Evolutionary conservation across 1,140 invertebrate species (phyloP).

Genomic region (Drosophila persimilis): DNA sequence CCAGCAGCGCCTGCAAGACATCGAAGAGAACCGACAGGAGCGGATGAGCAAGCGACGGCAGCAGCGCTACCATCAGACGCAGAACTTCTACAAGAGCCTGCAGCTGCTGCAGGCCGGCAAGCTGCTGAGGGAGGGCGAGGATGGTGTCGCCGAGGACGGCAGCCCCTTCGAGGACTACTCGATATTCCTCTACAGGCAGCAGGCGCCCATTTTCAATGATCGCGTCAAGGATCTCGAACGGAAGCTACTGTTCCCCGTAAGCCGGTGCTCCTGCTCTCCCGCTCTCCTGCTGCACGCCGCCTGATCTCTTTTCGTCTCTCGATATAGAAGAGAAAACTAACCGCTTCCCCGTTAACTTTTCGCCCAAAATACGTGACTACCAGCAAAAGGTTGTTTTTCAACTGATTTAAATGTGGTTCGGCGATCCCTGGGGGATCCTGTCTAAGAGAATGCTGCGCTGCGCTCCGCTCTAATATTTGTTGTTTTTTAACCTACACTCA

Average conservation of each 20-base stretch:
- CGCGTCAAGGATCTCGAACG: slow-evolving; percentile 90
- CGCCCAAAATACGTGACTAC: too few relatives aligned
- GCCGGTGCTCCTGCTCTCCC: slow-evolving; percentile 54
- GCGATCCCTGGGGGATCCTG: too few relatives aligned
- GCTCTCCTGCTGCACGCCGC: slow-evolving; percentile 14
- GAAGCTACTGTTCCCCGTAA: slow-evolving; percentile 90
- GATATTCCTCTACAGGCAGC: slow-evolving; percentile 89
- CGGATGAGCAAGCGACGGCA: slow-evolving; percentile 87
- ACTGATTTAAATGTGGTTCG: too few relatives aligned
- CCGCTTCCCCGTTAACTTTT: too few relatives aligned
- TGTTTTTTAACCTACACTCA: not conserved
- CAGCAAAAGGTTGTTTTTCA: too few relatives aligned
- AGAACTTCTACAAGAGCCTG: slow-evolving; percentile 91
- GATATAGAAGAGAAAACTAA: too few relatives aligned
- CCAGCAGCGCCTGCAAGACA: slow-evolving; percentile 87
- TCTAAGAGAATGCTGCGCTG: not conserved
- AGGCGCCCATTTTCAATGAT: slow-evolving; percentile 89
- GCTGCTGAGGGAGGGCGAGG: slow-evolving; percentile 82
- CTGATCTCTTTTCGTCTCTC: slow-evolving; percentile 27
- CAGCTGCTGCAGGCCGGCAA: slow-evolving; percentile 89
- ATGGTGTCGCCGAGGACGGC: slow-evolving; percentile 70
- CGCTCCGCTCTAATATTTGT: slow-evolving; percentile 1
- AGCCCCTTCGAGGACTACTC: slow-evolving; percentile 89
- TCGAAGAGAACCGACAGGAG: slow-evolving; percentile 87
- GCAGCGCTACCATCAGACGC: slow-evolving; percentile 87